These are phyloP conservation scores for Antitype chi DNA, from an alignment of 2,888 invertebrate genomes.

Conservation along the genomic window DNA sequence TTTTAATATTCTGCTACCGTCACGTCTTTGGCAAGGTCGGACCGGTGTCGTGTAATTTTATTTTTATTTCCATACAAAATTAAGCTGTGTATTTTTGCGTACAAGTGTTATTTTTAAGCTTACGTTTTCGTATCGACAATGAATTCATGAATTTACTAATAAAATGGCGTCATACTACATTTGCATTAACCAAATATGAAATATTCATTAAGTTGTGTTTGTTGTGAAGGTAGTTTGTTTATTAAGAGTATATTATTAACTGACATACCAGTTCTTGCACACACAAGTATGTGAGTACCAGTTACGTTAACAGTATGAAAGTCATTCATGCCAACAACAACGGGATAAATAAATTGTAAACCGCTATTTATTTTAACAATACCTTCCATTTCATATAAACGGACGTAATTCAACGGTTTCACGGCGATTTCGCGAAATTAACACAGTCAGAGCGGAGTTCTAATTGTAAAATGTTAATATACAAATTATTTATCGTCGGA, in stretches of 20 bases:
- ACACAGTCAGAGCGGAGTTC: conserved; percentile 26
- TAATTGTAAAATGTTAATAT: conserved; percentile 57
- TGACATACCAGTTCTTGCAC: conserved; percentile 22
- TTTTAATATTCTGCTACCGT: conserved; percentile 43
- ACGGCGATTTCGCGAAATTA: conserved; percentile 52
- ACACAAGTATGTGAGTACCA: conserved; percentile 3
- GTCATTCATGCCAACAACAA: conserved; percentile 37
- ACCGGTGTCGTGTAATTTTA: conserved; percentile 68
- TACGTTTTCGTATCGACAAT: conserved; percentile 8
- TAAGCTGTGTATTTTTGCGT: not conserved
- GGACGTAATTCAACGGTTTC: conserved; percentile 32
- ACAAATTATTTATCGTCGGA: conserved; percentile 58
- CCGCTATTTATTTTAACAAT: conserved; percentile 40
- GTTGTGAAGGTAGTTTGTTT: conserved; percentile 27
- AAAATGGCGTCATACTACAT: conserved; percentile 38
- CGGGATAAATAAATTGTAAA: conserved; percentile 31
- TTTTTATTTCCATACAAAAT: conserved; percentile 40
- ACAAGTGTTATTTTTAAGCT: conserved; percentile 20
- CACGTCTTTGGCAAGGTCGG: conserved; percentile 68
- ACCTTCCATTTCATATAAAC: conserved; percentile 40
- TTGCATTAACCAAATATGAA: conserved; percentile 41
- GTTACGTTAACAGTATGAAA: conserved; percentile 39
- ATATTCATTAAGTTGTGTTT: conserved; percentile 38
- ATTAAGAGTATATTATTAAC: conserved; percentile 14
- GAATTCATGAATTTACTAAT: conserved; percentile 32